Conservation (phyloP, 2,888 invertebrate species). For the Zele albiditarsus region DNA sequence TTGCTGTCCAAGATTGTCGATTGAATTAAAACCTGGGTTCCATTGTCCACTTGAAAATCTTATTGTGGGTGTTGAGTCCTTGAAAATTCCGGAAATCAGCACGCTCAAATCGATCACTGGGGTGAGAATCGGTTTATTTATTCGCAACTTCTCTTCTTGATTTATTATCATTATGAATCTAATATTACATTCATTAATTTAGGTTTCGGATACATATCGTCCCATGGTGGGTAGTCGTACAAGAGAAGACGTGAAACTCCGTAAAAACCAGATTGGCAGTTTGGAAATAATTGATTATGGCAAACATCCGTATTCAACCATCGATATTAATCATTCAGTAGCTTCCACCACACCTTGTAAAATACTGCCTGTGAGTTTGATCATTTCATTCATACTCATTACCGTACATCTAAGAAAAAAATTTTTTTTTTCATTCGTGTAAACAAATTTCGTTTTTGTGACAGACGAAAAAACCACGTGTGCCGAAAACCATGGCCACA, state of each 20-base stretch:
- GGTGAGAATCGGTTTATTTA: not conserved
- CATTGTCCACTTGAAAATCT: conserved; percentile 68
- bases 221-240: conserved; percentile 53
- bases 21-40: conserved; percentile 56
- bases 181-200: not conserved
- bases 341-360: not conserved
- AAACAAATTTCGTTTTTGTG: not conserved
- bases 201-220: conserved; percentile 48
- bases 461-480: not conserved
- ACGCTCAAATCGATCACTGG: not conserved
- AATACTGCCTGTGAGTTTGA: not conserved
- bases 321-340: not conserved
- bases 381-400: not conserved
- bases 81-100: conserved; percentile 24
- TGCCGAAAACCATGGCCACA: not conserved
- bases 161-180: not conserved
- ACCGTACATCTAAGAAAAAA: no score
- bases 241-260: conserved; percentile 50
- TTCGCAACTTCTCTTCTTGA: not conserved
- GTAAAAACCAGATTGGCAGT: conserved; percentile 43
- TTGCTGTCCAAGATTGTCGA: conserved; percentile 58
- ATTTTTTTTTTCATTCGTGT: no score
- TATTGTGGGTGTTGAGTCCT: not conserved
- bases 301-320: not conserved
- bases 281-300: conserved; percentile 53